These are phyloP conservation scores for Heteromurus nitidus DNA, from an alignment of 2,888 invertebrate genomes.

Conservation along the genomic window DNA sequence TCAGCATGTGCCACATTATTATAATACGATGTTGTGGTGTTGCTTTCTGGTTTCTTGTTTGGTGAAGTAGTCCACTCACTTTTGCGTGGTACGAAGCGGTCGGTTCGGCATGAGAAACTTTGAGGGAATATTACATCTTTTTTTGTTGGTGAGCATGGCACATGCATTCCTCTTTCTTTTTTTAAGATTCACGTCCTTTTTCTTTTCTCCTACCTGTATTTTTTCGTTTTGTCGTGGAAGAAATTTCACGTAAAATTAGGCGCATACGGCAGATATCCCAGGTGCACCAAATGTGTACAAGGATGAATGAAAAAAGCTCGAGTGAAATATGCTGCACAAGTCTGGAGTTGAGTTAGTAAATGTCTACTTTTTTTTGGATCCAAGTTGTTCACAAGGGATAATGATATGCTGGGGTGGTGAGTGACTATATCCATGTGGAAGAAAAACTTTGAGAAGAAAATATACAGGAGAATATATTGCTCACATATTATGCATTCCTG, in stretches of 20 bases:
- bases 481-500: no score
- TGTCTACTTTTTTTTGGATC: neutral
- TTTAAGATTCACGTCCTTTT: no score
- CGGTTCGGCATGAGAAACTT: no score
- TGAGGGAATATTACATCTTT: no score
- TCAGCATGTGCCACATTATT: no score
- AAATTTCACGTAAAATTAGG: neutral
- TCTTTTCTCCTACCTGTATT: no score
- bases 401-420: neutral
- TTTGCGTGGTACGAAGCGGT: conserved; percentile 3
- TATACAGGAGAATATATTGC: neutral
- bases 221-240: neutral
- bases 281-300: conserved; percentile 40
- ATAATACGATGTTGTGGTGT: neutral
- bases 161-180: no score
- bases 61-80: conserved; percentile 8
- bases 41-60: neutral
- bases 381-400: neutral
- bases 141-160: no score
- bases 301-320: conserved; percentile 32
- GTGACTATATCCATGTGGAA: neutral
- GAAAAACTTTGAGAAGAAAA: neutral
- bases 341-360: neutral
- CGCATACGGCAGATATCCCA: conserved; percentile 19
- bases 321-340: conserved; percentile 32